Evolutionary conservation across 2,888 invertebrate genomes (phyloP).

Genomic region (Siphlonurus alternatus): DNA sequence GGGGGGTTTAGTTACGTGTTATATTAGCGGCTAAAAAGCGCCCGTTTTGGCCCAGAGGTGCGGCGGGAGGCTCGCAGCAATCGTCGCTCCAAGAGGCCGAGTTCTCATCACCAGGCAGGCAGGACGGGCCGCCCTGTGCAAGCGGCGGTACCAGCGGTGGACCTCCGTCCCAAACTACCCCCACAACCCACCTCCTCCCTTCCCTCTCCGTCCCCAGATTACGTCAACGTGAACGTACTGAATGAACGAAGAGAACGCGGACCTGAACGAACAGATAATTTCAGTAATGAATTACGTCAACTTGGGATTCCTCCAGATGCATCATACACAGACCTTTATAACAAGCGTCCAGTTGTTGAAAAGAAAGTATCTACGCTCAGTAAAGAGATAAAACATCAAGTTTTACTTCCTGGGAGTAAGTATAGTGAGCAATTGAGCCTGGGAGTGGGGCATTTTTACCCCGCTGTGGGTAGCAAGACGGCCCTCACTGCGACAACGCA

Average conservation of each 20-base stretch:
- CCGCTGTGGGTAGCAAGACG: neutral
- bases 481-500: neutral
- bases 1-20: neutral
- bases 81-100: neutral
- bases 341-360: neutral
- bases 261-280: neutral
- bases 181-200: neutral
- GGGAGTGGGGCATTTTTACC: neutral
- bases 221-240: slow-evolving; percentile 9
- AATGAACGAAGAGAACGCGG: neutral
- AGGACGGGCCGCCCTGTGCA: neutral
- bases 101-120: neutral
- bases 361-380: neutral
- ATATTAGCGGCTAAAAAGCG: neutral
- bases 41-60: neutral
- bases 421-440: neutral
- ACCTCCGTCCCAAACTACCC: neutral
- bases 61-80: slow-evolving; percentile 1
- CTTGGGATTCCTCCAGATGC: slow-evolving; percentile 19
- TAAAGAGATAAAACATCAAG: neutral
- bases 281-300: neutral
- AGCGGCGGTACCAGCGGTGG: neutral
- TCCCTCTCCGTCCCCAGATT: slow-evolving; percentile 10
- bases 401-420: neutral
- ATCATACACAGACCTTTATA: slow-evolving; percentile 4